Base-by-base conservation (phyloP, 2,888 invertebrate species). In the Andrena flavipes region DNA sequence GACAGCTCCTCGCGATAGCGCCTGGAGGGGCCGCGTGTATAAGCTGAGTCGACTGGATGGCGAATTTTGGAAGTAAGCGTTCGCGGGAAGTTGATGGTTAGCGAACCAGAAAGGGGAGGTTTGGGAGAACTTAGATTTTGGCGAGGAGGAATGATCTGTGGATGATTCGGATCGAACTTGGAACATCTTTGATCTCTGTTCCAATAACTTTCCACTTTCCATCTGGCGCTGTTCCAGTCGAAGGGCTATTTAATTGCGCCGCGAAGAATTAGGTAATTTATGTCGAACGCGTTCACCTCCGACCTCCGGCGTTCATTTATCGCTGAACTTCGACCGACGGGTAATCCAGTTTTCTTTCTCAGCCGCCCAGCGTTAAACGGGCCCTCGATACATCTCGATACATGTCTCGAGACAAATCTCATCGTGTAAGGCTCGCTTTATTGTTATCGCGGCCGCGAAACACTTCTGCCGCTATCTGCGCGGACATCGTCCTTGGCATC, bases 401-500 rank as follows among this genome's bases (percentile, higher is more conserved):
- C n/a, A n/a, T n/a, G n/a, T n/a, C n/a, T n/a, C n/a, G n/a, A n/a
- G n/a, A n/a, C n/a, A n/a, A n/a, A n/a, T n/a, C n/a, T n/a, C n/a
- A n/a, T n/a, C n/a, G n/a, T n/a, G n/a, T n/a, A n/a, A n/a, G n/a
- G n/a, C n/a, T n/a, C 4, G 51, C 26, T 56, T 33, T 64, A 64
- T 64, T 48, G 72, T 72, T 49, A 64, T 76, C 48, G 20, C 33
- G 71, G 7, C 16, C 30, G 16, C 20, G 56, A 7, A 63, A 65
- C 48, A 29, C 26, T 49, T 65, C 65, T n/a, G 35, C 8, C 26
- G n/a, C 23, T n/a, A 64, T 48, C 35, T 30, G 13, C n/a, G 23
- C 13, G 48, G 30, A 16, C 63, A 20, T 64, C 48, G 72, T 72
- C 26, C 72, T 72, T 64, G 67, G 23, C 59, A 20, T 48, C 59